Base-by-base conservation (phyloP, 2,888 invertebrate species). In the Tanytarsus gracilentus region DNA sequence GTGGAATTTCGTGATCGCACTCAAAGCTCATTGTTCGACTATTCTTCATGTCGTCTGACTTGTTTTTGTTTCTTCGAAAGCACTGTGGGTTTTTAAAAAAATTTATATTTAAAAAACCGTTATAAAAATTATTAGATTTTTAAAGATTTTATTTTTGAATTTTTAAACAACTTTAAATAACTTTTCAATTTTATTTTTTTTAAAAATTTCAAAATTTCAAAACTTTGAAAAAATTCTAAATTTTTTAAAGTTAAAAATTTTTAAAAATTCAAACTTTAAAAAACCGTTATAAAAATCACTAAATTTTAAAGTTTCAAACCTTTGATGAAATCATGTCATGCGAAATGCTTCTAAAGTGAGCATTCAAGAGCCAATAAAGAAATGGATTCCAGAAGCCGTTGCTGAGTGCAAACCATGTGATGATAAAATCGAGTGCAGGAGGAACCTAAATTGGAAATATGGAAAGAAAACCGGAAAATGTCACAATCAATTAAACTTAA, bases 351-450 rank as follows among this genome's bases (percentile, higher is more conserved):
- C 90, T 79, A 72, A 90, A 91, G 69, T 90, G 86, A 69, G 87
- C 86, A 73, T 90, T 90, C 65, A 91, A 78, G 49, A 90, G 78
- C 90, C 90, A 90, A 72, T 89, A 91, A 62, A 91, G 80, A 69
- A 91, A 89, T 1, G 90, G 90, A 73, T 91, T 90, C 90, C 90
- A 90, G 71, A 91, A 87, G 71, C 89, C 89, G 76, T 90, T 88
- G 71, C 89, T 89, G 61, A 90, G 76, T 3, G 90, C 89, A 66
- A 88, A 75, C 90, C 90, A 91, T 55, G 90, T 90, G 62, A 88
- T 87, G 62, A 88, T 76, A 72, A 91, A 91, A 71, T 91, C 90
- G 66, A 91, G 75, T 63, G 85, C 82, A 30, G 86, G 84, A 2
- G 90, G 89, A 62, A 89, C 83, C 81, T 87, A 72, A 44, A 44